Conservation (phyloP, 2,113 vertebrate species). For the Ceuthmochares aereus region DNA sequence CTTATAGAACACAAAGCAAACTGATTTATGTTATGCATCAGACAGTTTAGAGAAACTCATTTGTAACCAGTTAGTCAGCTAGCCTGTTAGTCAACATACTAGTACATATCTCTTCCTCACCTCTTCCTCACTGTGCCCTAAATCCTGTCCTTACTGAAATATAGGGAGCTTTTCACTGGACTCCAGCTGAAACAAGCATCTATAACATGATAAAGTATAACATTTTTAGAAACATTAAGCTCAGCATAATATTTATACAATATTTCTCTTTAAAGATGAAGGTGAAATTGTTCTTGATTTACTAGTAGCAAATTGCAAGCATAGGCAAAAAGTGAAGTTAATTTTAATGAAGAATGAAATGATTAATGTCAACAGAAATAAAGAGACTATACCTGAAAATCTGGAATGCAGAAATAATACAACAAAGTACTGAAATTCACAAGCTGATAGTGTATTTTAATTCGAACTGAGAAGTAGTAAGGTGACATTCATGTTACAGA, state of each 20-base stretch:
- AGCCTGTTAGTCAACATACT: background rate
- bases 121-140: background rate
- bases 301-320: background rate
- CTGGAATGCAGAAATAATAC: background rate
- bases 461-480: background rate
- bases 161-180: background rate
- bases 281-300: constrained; percentile 10
- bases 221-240: background rate
- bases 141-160: background rate
- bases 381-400: background rate
- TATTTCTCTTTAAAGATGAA: background rate
- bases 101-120: background rate
- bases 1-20: background rate
- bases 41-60: background rate
- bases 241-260: background rate
- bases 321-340: background rate
- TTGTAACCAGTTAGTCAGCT: background rate
- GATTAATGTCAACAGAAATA: background rate
- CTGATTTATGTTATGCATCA: background rate
- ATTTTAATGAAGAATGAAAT: constrained; percentile 16
- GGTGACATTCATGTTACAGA: background rate
- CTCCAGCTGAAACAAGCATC: background rate
- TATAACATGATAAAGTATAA: background rate
- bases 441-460: background rate
- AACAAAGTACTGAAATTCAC: background rate